Evolutionary conservation across 2,113 vertebrate genomes (phyloP).

Genomic region (Microtus oregoni): DNA sequence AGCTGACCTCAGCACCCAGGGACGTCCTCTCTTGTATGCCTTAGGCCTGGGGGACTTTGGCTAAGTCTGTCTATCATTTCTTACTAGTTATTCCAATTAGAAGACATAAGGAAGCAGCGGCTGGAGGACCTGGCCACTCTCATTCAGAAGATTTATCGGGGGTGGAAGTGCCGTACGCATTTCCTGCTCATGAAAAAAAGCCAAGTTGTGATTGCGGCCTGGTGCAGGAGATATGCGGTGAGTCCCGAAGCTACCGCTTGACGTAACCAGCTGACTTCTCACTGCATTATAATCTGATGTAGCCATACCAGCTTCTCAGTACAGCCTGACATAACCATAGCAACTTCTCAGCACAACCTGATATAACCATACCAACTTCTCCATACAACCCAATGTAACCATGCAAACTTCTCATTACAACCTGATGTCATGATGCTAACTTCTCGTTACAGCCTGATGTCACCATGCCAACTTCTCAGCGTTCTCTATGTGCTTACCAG

Average conservation of each 20-base stretch:
- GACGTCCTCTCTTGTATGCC: neutral
- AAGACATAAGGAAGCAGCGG: conserved; percentile 93
- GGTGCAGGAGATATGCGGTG: conserved; percentile 95
- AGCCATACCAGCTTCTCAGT: neutral
- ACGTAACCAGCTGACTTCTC: neutral
- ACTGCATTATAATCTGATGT: neutral
- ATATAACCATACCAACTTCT: neutral
- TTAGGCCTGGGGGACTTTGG: neutral
- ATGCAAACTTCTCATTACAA: neutral
- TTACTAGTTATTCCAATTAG: conserved; percentile 94
- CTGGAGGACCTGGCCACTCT: conserved; percentile 95
- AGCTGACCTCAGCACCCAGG: neutral
- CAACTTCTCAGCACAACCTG: too few species aligned
- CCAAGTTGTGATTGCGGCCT: conserved; percentile 95
- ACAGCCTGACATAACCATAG: neutral
- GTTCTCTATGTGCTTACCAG: neutral
- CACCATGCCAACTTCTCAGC: neutral
- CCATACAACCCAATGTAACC: too few species aligned
- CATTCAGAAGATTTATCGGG: conserved; percentile 97
- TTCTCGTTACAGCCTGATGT: too few species aligned
- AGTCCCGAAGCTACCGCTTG: conserved; percentile 59
- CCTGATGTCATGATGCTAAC: neutral
- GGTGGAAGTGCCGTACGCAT: conserved; percentile 94
- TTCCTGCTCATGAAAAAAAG: conserved; percentile 96
- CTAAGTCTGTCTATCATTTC: neutral